Evolutionary conservation across 2,888 invertebrate species (phyloP).

Genomic region (Lobophora halterata): DNA sequence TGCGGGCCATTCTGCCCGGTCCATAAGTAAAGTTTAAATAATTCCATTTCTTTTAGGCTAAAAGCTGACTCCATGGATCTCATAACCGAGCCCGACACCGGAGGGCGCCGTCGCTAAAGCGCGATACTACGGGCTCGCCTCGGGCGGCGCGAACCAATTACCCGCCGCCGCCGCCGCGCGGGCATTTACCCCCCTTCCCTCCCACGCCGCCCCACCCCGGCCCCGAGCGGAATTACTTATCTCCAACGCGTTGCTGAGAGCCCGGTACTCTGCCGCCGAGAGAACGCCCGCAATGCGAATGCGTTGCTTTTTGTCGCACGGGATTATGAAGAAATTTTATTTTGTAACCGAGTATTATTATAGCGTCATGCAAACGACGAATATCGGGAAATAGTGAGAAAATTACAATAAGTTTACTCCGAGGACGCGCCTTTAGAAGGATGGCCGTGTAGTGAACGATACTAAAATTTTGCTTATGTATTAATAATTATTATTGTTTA

Average conservation of each 20-base stretch:
- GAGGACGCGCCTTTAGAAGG: no score
- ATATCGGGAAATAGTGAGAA: conserved; percentile 10
- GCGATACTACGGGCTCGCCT: conserved; percentile 80
- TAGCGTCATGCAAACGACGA: conserved; percentile 9
- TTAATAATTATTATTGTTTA: no score
- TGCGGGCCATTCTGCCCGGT: no score
- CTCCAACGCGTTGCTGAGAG: conserved; percentile 57
- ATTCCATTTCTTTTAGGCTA: conserved; percentile 19
- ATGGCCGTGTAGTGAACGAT: no score
- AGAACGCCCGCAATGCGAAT: conserved; percentile 73
- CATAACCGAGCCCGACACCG: conserved; percentile 68
- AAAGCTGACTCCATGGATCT: conserved; percentile 48
- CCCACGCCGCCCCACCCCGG: conserved; percentile 40
- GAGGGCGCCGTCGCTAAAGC: conserved; percentile 81
- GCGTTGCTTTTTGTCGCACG: conserved; percentile 52
- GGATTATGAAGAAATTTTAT: conserved; percentile 30
- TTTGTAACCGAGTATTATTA: conserved; percentile 16
- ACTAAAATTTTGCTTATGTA: no score
- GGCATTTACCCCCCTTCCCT: conserved; percentile 68
- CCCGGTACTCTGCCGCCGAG: conserved; percentile 73
- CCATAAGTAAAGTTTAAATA: conserved; percentile 32
- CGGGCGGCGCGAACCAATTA: conserved; percentile 81
- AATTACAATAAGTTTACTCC: no score
- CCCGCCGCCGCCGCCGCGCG: conserved; percentile 73
- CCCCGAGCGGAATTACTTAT: conserved; percentile 61